Percentiles rank a stretch among this genome's conserved stretches.
These are phyloP conservation scores for Stenodema calcarata DNA, from an alignment of 2,888 invertebrate species.

Conservation along the genomic window DNA sequence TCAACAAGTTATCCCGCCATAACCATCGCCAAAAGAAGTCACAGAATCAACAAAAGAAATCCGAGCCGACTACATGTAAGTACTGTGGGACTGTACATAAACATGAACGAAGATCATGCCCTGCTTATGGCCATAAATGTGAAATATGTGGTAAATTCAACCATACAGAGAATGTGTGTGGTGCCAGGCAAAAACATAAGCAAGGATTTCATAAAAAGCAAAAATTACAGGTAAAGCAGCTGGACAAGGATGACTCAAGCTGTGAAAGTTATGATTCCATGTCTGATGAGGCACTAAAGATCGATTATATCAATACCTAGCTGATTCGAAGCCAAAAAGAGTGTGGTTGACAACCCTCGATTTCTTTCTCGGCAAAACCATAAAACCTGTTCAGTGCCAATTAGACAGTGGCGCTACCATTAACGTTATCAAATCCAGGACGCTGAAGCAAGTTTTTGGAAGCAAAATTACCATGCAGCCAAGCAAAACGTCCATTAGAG, in stretches of 20 bases:
- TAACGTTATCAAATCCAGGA: not conserved
- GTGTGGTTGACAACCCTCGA: not conserved
- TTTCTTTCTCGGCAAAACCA: not conserved
- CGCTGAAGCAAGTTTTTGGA: not conserved
- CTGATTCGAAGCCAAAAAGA: not conserved
- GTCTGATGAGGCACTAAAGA: no score
- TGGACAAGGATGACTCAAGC: not conserved
- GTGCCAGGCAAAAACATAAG: not conserved
- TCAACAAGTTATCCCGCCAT: not conserved
- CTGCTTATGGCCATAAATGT: no score
- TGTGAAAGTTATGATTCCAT: not conserved
- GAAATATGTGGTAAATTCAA: no score
- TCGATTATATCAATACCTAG: not conserved
- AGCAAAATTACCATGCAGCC: not conserved
- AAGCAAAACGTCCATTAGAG: not conserved
- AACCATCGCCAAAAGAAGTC: no score
- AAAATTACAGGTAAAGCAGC: not conserved
- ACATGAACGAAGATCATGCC: not conserved
- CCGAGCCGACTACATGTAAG: not conserved
- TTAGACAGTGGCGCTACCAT: not conserved
- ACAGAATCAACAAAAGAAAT: no score
- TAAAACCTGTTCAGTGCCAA: not conserved
- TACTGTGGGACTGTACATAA: not conserved
- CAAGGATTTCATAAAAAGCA: not conserved
- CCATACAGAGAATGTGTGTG: not conserved